Conservation (phyloP, 1,140 invertebrate species). For the Aleiodes sp. region DNA sequence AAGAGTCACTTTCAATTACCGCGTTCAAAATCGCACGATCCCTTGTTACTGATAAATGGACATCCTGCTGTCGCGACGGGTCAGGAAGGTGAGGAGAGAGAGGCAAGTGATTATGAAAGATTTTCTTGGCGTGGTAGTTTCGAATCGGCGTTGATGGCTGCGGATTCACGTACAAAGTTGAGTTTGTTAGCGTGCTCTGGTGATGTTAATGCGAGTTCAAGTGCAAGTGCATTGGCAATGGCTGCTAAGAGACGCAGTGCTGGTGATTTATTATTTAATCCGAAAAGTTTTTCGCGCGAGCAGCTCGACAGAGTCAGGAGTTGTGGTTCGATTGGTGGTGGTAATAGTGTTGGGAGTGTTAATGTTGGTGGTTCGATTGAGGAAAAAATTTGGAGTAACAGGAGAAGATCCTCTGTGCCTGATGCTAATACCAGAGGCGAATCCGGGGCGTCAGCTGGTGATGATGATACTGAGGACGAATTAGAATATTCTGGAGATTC, state of each 20-base stretch:
- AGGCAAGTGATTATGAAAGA: conserved; percentile 86
- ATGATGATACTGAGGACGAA: conserved; percentile 71
- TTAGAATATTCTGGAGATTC: conserved; percentile 62
- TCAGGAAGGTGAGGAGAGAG: conserved; percentile 74
- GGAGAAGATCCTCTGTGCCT: conserved; percentile 74
- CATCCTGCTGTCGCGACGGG: conserved; percentile 59
- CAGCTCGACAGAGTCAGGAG: conserved; percentile 79
- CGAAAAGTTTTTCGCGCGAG: conserved; percentile 78
- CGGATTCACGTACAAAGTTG: conserved; percentile 81
- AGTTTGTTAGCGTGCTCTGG: conserved; percentile 73
- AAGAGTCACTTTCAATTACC: conserved; percentile 62
- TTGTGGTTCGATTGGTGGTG: conserved; percentile 82
- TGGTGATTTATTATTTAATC: conserved; percentile 80
- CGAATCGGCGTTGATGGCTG: conserved; percentile 85
- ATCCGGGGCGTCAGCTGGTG: conserved; percentile 63
- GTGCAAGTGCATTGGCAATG: conserved; percentile 72
- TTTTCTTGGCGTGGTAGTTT: conserved; percentile 92
- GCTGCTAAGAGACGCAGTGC: conserved; percentile 81
- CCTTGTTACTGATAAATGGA: conserved; percentile 71
- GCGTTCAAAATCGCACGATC: conserved; percentile 81
- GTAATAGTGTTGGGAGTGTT: conserved; percentile 60
- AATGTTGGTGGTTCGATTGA: conserved; percentile 63
- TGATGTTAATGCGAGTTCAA: conserved; percentile 71
- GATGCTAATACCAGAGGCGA: conserved; percentile 71
- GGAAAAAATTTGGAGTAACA: conserved; percentile 63